Percentiles rank a stretch among this genome's conserved stretches.
Conservation (phyloP, 2,888 invertebrate genomes). For the Pogonocherus hispidulus region DNA sequence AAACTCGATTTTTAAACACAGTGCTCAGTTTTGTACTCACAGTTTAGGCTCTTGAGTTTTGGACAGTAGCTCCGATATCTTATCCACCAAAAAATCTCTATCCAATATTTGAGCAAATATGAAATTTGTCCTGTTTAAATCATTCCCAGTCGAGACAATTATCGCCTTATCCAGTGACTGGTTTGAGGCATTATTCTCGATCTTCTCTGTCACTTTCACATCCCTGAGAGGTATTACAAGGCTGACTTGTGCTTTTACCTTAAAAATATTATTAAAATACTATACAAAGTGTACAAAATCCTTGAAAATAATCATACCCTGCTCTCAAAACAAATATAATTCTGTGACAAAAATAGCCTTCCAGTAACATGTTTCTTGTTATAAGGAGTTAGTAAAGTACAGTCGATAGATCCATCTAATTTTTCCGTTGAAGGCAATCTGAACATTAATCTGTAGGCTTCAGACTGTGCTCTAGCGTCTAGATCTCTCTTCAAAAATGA, state of each 20-base stretch:
- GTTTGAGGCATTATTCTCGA: slow-evolving; percentile 78
- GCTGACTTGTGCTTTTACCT: slow-evolving; percentile 86
- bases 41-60: slow-evolving; percentile 69
- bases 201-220: slow-evolving; percentile 82
- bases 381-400: slow-evolving; percentile 95
- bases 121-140: slow-evolving; percentile 84
- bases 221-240: slow-evolving; percentile 92
- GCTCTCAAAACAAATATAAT: slow-evolving; percentile 97
- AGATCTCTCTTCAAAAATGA: slow-evolving; percentile 95
- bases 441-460: slow-evolving; percentile 88
- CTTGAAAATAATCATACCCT: slow-evolving; percentile 74
- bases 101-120: slow-evolving; percentile 91
- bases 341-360: slow-evolving; percentile 90
- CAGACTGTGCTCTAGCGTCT: slow-evolving; percentile 94
- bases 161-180: slow-evolving; percentile 77
- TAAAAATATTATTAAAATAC: slow-evolving; percentile 36
- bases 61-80: slow-evolving; percentile 89
- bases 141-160: slow-evolving; percentile 85
- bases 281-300: not conserved
- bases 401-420: slow-evolving; percentile 93
- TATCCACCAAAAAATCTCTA: slow-evolving; percentile 88
- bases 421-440: slow-evolving; percentile 91
- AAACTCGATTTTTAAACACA: too few species aligned
- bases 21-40: too few species aligned
- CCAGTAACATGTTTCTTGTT: slow-evolving; percentile 92